These are phyloP conservation scores for Heteropelma amictum DNA, from an alignment of 2,888 invertebrate genomes.

Conservation along the genomic window DNA sequence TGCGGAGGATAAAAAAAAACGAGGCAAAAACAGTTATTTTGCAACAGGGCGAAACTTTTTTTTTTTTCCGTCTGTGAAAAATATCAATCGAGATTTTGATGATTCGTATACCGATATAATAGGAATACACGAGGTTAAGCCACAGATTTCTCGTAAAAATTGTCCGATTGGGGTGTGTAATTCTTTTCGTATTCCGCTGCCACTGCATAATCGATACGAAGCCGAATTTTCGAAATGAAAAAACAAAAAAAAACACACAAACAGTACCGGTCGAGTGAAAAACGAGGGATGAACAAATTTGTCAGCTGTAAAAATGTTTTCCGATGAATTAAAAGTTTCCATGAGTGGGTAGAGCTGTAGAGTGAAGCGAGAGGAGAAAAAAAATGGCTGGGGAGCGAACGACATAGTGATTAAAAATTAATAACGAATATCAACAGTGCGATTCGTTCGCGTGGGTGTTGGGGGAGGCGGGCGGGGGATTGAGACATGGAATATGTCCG, in stretches of 20 bases:
- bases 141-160: no score
- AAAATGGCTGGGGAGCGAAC: slow-evolving; percentile 34
- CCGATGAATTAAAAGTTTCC: slow-evolving; percentile 64
- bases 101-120: no score
- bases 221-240: not conserved
- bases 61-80: no score
- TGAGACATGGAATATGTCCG: slow-evolving; percentile 43
- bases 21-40: no score
- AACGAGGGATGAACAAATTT: slow-evolving; percentile 5
- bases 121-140: no score
- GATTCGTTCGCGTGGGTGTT: slow-evolving; percentile 48
- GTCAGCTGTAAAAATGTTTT: slow-evolving; percentile 37
- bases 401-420: slow-evolving; percentile 74
- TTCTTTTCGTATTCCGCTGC: no score
- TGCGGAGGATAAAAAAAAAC: no score
- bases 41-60: no score
- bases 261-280: not conserved
- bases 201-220: no score
- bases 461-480: slow-evolving; percentile 4
- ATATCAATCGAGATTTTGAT: no score
- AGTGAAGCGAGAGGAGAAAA: not conserved
- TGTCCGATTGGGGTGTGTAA: no score
- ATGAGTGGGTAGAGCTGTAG: slow-evolving; percentile 53
- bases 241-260: not conserved
- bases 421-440: slow-evolving; percentile 75